phyloP scores from a whole-genome alignment of 35 echinoderm and acorn worm genomes.

The Ptychodera flava region DNA sequence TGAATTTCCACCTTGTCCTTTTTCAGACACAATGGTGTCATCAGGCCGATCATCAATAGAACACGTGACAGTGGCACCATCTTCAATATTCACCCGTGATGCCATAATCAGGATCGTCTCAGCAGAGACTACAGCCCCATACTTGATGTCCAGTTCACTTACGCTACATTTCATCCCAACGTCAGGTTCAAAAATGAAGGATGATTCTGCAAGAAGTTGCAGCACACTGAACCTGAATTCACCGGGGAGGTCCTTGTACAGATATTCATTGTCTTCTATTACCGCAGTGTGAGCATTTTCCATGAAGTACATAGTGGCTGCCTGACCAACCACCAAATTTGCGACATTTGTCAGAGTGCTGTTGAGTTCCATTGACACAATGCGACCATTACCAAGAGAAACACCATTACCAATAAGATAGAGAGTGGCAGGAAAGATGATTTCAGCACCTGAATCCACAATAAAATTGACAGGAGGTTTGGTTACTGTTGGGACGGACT shows the following conservation, averaged over 20 bases:
- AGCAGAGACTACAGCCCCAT: constrained; percentile 64
- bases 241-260: constrained; percentile 33
- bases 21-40: constrained; percentile 35
- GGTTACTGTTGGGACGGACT: constrained; percentile 59
- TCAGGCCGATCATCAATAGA: constrained; percentile 53
- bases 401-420: constrained; percentile 74
- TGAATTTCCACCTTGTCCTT: constrained; percentile 21
- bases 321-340: constrained; percentile 53
- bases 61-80: constrained; percentile 53
- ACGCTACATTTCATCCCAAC: constrained; percentile 54
- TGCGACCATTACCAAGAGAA: constrained; percentile 11
- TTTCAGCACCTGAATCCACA: constrained; percentile 50
- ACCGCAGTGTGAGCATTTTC: constrained; percentile 72
- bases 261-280: constrained; percentile 46
- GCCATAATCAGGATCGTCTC: constrained; percentile 53
- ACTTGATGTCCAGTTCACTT: constrained; percentile 57
- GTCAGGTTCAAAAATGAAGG: constrained; percentile 47
- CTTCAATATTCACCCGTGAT: constrained; percentile 57
- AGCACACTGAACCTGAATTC: constrained; percentile 71
- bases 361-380: constrained; percentile 56
- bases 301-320: constrained; percentile 35
- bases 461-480: constrained; percentile 79
- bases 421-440: constrained; percentile 63
- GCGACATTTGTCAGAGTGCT: constrained; percentile 73
- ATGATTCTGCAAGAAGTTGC: constrained; percentile 66